Base-by-base conservation (phyloP, 2,797 vertebrate genomes). In the Poecilia velifera region DNA sequence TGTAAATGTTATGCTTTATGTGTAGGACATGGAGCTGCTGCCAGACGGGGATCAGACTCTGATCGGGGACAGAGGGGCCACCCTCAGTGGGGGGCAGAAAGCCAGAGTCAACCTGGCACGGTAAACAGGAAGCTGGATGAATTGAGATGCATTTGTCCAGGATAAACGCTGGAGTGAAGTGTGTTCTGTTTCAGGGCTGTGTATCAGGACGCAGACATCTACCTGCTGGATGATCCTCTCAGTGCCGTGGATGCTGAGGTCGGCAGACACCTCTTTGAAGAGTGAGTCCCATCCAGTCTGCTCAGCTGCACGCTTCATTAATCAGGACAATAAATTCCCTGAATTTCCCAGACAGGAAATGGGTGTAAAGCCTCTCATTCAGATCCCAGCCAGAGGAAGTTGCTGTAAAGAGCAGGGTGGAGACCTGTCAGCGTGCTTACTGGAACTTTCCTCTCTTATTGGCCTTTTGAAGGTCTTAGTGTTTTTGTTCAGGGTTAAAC, bases 211-310 rank as follows among this genome's bases (percentile, higher is more conserved):
- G 97, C 97, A 18, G 97, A 98, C 78, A 94, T 98, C 88, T 98
- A 98, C 88, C 96, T 98, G 76, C 84, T 98, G 90, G 98, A 98
- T 2, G 97, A 98, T 73, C 98, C 97, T 0, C 87, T 98, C 80
- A 98, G 97, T 45, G 97, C 98, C 0, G 97, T 98, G 1, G 97
- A 98, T 80, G 93, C 96, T 0, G 97, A 98, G 90, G 98, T 98
- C 0, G 95, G 97, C 77, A 96, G 94, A 78, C 97, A 98, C 86
- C 90, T 98, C 59, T 98, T 98, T 91, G 97, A 98, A 82, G 95
- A 96, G 98, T 98, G 95, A 90, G 97, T 96, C 78, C 4, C 25
- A 1, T 55, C 13, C 4, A 16, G 34, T 9, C 5, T 46, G 45
- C 31, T 55, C 16, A 2, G 20, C 53, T n/a, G 10, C 20, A 10